Base-by-base conservation (phyloP, 2,888 invertebrate species). In the Dolichopus griseipennis region DNA sequence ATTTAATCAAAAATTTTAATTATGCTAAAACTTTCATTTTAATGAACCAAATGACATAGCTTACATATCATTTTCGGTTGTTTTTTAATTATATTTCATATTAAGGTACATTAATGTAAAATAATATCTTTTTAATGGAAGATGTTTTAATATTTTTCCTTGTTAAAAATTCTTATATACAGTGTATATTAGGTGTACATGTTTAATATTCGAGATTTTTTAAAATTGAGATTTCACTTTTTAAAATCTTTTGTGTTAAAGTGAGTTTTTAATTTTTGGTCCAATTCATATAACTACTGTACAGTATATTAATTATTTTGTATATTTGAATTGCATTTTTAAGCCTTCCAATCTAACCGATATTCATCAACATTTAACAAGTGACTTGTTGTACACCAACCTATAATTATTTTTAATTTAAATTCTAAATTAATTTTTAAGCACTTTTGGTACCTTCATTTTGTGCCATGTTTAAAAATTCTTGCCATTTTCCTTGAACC, bases 301-400 rank as follows among this genome's bases (percentile, higher is more conserved):
- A 12, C 12, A 2, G 8, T 37, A 27, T 4, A 27, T 27, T 2
- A 5, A 27, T 27, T 37, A 37, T 37, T 10, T 8, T 10, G 8
- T 37, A 37, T 5, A 37, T 10, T 37, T 37, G 8, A 7, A 37
- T 37, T 27, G 8, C 41, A 41, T 52, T 61, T 70, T 72, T 80
- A 81, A 67, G 76, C 77, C 70, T 78, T 81, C 82, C 81, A 81
- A 70, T 81, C 80, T 68, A 81, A 76, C 72, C 87, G 84, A 85
- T 87, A 89, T 75, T 86, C 85, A 66, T 85, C 86, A 3, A 85
- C 82, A 66, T 85, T 78, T 33, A 89, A 74, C 33, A 87, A 80
- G 77, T 87, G 87, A 70, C 83, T 83, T 66, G 81, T 82, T 21
- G 84, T 78, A 67, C 82, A 80, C 88, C 89, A 89, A 65, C 86